A percentile compares a stretch with the other conserved stretches of the same genome.
Conservation (phyloP, 2,113 vertebrate genomes). For the Trichomycterus rosablanca region DNA sequence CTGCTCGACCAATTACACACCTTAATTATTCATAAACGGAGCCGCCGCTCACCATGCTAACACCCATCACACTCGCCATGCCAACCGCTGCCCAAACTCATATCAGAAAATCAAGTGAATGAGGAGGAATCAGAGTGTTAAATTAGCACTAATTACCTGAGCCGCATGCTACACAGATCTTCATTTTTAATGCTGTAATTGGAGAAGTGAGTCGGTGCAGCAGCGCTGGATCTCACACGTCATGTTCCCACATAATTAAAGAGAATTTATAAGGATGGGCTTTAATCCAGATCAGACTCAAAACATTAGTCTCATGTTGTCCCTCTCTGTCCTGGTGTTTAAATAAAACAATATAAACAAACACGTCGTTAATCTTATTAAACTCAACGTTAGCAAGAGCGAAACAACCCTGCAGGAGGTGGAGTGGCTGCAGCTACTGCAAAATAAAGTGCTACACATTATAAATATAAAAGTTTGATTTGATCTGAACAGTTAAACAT, state of each 20-base stretch:
- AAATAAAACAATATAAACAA: background rate
- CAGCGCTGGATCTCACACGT: conserved; percentile 82
- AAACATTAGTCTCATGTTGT: too few species aligned
- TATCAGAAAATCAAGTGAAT: conserved; percentile 99
- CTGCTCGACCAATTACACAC: conserved; percentile 97
- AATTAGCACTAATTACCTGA: conserved; percentile 99
- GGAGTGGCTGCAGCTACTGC: too few species aligned
- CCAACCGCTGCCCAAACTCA: conserved; percentile 85
- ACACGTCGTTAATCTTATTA: background rate
- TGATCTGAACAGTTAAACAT: too few species aligned
- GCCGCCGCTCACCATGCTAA: conserved; percentile 77
- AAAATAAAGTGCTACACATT: too few species aligned
- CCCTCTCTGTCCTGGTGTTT: too few species aligned
- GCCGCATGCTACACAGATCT: conserved; percentile 96
- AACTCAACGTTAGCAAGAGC: too few species aligned
- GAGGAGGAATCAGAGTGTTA: conserved; percentile 97
- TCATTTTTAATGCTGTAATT: conserved; percentile 98
- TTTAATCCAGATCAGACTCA: conserved; percentile 60
- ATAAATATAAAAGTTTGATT: too few species aligned
- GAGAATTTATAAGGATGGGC: conserved; percentile 67
- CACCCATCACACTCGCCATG: conserved; percentile 72
- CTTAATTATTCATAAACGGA: conserved; percentile 99
- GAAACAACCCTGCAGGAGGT: too few species aligned
- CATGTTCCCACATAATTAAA: conserved; percentile 65
- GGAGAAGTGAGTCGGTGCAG: conserved; percentile 92